A percentile compares a stretch with the other conserved stretches of the same genome.
phyloP scores from a whole-genome alignment of 1,140 invertebrate genomes.

The Pogonomyrmex barbatus region DNA sequence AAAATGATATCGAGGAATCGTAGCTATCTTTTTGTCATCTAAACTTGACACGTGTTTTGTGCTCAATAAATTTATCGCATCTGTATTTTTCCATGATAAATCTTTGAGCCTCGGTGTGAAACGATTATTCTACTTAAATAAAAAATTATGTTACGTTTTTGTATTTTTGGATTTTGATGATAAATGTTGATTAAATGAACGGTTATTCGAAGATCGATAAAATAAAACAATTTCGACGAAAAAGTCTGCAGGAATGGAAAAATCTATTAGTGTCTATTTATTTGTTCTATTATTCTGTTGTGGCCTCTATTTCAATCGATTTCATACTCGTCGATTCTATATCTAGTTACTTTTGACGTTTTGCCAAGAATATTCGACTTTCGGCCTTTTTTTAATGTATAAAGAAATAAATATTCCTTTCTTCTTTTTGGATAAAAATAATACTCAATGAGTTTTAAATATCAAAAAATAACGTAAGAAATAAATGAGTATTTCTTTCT shows the following conservation, averaged over 20 bases:
- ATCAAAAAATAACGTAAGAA: not conserved
- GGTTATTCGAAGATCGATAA: not conserved
- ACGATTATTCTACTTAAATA: not conserved
- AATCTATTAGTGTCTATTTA: not conserved
- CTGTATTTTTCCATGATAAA: not conserved
- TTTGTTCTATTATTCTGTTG: not conserved
- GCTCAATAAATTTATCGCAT: not conserved
- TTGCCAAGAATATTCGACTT: not conserved
- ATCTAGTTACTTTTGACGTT: not conserved
- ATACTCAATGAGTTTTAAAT: not conserved
- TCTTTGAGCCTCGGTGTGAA: not conserved
- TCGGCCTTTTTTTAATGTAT: not conserved
- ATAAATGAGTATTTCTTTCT: not conserved
- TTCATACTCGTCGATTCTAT: not conserved
- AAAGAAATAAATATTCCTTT: not conserved
- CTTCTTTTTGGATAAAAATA: not conserved
- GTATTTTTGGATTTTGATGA: not conserved
- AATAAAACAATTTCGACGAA: not conserved
- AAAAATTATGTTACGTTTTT: not conserved
- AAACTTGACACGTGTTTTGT: not conserved
- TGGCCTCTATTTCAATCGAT: constrained; percentile 2
- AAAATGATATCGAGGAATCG: not conserved
- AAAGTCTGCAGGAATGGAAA: not conserved
- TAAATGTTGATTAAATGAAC: not conserved
- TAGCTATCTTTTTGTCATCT: not conserved